phyloP scores from a whole-genome alignment of 2,113 vertebrate genomes.

The Morone saxatilis region DNA sequence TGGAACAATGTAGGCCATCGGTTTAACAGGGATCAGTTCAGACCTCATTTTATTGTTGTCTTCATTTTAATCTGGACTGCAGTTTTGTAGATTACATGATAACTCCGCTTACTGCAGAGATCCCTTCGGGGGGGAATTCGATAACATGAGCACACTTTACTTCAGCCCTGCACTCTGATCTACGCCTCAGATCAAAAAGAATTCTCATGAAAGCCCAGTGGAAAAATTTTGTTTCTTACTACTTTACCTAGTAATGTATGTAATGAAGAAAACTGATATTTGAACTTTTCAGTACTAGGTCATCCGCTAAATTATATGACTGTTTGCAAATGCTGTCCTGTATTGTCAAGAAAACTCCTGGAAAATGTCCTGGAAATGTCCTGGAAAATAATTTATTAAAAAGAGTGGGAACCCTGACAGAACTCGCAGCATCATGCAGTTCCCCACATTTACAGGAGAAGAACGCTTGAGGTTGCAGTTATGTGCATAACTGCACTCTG shows the following conservation, averaged over 20 bases:
- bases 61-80: slow-evolving; percentile 9
- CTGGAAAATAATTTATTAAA: too few species aligned
- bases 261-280: too few species aligned
- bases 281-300: too few species aligned
- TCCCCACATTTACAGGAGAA: neutral
- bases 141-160: neutral
- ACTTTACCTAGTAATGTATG: too few species aligned
- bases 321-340: too few species aligned
- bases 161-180: too few species aligned
- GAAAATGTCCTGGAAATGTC: too few species aligned
- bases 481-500: slow-evolving; percentile 14
- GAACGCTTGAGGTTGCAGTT: slow-evolving; percentile 15
- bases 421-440: neutral
- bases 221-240: neutral
- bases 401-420: neutral
- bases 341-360: too few species aligned
- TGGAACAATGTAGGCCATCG: neutral
- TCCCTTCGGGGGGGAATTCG: neutral
- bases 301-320: too few species aligned
- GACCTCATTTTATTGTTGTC: neutral
- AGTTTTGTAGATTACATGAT: slow-evolving; percentile 14
- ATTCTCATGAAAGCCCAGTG: too few species aligned
- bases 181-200: too few species aligned
- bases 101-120: neutral
- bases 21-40: slow-evolving; percentile 7